Evolutionary conservation across 2,888 invertebrate species (phyloP), one percentile per base, ranked within the genome.

Genomic region (Muscina levida): DNA sequence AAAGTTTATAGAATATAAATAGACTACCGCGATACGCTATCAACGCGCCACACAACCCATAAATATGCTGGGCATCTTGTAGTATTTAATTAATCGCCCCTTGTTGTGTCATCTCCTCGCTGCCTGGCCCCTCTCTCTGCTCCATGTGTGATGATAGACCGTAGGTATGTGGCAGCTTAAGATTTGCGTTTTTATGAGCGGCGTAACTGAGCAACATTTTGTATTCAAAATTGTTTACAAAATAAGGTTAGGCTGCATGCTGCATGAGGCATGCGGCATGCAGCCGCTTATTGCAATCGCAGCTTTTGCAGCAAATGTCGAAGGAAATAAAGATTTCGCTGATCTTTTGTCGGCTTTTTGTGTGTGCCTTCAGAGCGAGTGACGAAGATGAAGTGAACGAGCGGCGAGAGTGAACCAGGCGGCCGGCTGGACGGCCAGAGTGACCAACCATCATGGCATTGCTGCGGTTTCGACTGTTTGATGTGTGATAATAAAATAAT

Each of bases 401-500:
- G 10, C 19, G 48, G 22, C 22, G 48, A n/a, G n/a, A n/a, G n/a
- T n/a, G n/a, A 31, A 8, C 31, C 31, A 31, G 24, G 22, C 22
- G 48, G 15, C 17, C 11, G 48, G 48, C 44, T 44, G 44, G 44
- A 44, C 44, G n/a, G 17, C 15, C 15, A 15, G 5, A 22, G 22
- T 17, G 53, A 24, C 22, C 22, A 22, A 24, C 22, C 31, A 31
- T 31, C 31, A 31, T 31, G 8, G 31, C 31, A 31, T 5, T 8
- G 31, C 3, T 31, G 81, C 81, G 74, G 81, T 72, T 19, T 71
- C 59, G 77, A 71, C 71, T 77, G 72, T 62, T 81, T 81, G 81
- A 81, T 81, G 81, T 81, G 77, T 72, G 81, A 81, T 81, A 81
- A 81, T 81, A 81, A 81, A 81, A 81, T 81, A 81, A 81, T 81